Base-by-base conservation (phyloP, 2,113 vertebrate genomes). In the Megaceryle torquata region DNA sequence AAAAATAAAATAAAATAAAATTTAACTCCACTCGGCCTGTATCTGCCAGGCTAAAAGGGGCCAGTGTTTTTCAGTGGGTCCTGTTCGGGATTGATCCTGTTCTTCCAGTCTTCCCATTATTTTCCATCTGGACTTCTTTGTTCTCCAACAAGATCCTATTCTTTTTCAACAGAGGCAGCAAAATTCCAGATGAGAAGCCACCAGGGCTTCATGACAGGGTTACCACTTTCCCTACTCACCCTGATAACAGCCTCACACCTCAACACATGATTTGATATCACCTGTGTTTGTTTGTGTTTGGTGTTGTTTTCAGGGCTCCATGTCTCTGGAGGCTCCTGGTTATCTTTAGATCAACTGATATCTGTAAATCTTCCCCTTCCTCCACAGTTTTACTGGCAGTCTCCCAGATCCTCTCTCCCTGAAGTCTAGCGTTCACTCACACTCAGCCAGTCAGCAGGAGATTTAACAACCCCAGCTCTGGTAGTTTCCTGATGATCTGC, bases 251-350 rank as follows among this genome's bases (percentile, higher is more conserved):
- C 63, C 37, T 63, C 7, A 13, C 15, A 54, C 28, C 19, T 14
- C 44, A 50, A 6, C 13, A 39, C 18, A 41, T 13, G 20, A 53
- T 7, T 9, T 69, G 37, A 9, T n/a, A 48, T 37, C 51, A 24
- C 8, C 15, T 20, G 8, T 15, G 33, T 15, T 21, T 67, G 31
- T 18, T 46, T 64, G 9, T 19, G 13, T 46, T 53, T 85, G 51
- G 7, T 18, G 54, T 84, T 67, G 24, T 57, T 94, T 59, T 50
- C 15, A 41, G 53, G 15, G 21, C 7, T 80, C 12, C 14, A 16
- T 35, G 48, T 57, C 69, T 19, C 8, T 0, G 0, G 7, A 59
- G 29, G 19, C 54, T 92, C 46, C n/a, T 12, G 16, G 7, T 21
- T 83, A 50, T 48, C 59, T 43, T 77, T 35, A 59, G 28, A 63